Evolutionary conservation across 2,888 invertebrate genomes (phyloP), one percentile per base, ranked within the genome.

Genomic region (Thera obeliscata): DNA sequence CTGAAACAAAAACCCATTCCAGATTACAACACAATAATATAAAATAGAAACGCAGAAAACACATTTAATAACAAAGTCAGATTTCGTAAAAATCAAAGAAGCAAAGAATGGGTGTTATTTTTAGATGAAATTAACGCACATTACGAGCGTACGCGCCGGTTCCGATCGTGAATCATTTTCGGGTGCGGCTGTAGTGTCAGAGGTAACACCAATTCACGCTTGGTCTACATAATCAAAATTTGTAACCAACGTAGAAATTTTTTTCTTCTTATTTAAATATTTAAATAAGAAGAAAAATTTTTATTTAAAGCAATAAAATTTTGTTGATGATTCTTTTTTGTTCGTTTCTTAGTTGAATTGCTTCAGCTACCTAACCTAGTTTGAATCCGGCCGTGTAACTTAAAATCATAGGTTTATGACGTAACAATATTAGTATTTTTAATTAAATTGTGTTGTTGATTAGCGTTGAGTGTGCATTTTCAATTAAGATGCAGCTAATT

Each of bases 91-190:
- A 89, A 87, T 86, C 86, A 86, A 87, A 87, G 90, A 89, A 90
- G 89, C 90, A 90, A 90, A 90, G 90, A 90, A 90, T 89, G 80
- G 84, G 83, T 90, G 88, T 87, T 92, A 92, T 92, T 91, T 91
- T 91, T 89, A 91, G 91, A 89, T 89, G 87, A 90, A 92, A 92
- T 92, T 92, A 92, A 91, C 92, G 91, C 88, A 88, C 87, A 89
- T 91, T 91, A 91, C 84, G 87, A 87, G 78, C 86, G 86, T 86
- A 84, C 86, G 86, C 85, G 86, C 86, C 81, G 87, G 84, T 66
- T 63, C 85, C 84, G 82, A 82, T 83, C 86, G 81, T 92, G 92
- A 92, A 89, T 92, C 92, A 92, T 85, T 81, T 74, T 75, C 71
- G 71, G 78, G 80, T 74, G 75, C 49, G 79, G 80, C 54, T 70